Evolutionary conservation across 2,888 invertebrate species (phyloP).

Genomic region (Coelinius sp.): DNA sequence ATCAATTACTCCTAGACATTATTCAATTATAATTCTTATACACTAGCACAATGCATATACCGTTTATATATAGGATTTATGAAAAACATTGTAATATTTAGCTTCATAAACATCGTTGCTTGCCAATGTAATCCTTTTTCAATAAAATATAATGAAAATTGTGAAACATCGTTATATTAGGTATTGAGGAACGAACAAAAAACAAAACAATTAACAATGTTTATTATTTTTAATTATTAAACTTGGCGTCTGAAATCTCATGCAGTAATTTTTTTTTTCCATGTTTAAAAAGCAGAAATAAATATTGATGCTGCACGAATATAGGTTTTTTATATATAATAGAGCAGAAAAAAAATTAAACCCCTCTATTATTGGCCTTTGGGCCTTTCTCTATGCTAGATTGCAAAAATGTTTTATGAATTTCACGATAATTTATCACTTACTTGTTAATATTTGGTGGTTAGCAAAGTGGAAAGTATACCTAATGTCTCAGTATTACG

Average conservation of each 20-base stretch:
- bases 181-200: not conserved
- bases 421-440: slow-evolving; percentile 55
- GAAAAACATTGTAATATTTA: not conserved
- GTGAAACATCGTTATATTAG: not conserved
- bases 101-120: not conserved
- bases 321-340: not conserved
- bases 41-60: not conserved
- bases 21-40: not conserved
- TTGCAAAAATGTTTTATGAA: slow-evolving; percentile 61
- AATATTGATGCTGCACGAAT: slow-evolving; percentile 4
- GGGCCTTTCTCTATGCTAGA: slow-evolving; percentile 60
- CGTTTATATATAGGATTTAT: not conserved
- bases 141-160: slow-evolving; percentile 4
- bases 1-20: not conserved
- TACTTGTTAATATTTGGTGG: slow-evolving; percentile 57
- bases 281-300: not conserved
- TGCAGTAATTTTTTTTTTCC: not conserved
- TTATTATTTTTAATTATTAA: not conserved
- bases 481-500: slow-evolving; percentile 37
- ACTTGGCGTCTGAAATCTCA: not conserved
- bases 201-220: not conserved
- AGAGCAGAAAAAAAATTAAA: not conserved
- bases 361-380: slow-evolving; percentile 51
- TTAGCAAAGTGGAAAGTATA: slow-evolving; percentile 59
- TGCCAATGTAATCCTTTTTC: not conserved